Evolutionary conservation across 2,888 invertebrate species (phyloP).

Genomic region (Ectemnius cavifrons): DNA sequence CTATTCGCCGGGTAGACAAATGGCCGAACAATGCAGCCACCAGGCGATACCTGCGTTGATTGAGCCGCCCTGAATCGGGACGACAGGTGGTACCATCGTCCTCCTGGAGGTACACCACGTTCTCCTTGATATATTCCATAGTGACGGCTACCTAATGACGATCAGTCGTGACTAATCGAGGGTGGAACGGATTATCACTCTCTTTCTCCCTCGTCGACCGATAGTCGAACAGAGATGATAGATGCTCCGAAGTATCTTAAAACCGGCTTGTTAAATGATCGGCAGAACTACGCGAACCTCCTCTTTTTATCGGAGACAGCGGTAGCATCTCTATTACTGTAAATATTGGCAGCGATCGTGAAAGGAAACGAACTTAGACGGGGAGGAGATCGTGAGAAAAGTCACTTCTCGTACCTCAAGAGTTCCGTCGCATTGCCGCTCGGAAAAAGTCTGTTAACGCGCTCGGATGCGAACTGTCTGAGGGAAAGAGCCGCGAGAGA

Average conservation of each 20-base stretch:
- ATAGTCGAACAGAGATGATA: not conserved
- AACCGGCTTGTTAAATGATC: not conserved
- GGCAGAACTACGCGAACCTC: no score
- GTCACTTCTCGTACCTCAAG: no score
- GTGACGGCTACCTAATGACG: conserved; percentile 47
- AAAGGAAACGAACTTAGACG: no score
- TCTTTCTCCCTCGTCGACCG: conserved; percentile 26
- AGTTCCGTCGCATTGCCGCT: no score
- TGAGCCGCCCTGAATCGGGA: conserved; percentile 41
- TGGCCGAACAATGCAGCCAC: conserved; percentile 63
- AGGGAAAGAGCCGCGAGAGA: conserved; percentile 5
- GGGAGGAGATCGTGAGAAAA: no score
- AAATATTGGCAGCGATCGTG: no score
- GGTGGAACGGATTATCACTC: conserved; percentile 46
- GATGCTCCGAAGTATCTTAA: not conserved
- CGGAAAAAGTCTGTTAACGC: no score
- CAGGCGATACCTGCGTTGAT: conserved; percentile 62
- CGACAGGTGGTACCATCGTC: conserved; percentile 53
- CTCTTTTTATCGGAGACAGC: no score
- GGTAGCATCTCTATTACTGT: no score
- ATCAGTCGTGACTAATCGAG: conserved; percentile 50
- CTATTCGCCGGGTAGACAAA: conserved; percentile 51
- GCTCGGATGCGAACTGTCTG: not conserved
- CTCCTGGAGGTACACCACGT: conserved; percentile 28
- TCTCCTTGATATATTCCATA: conserved; percentile 25